Conservation (phyloP, 2,888 invertebrate genomes). For the Melolontha melolontha region DNA sequence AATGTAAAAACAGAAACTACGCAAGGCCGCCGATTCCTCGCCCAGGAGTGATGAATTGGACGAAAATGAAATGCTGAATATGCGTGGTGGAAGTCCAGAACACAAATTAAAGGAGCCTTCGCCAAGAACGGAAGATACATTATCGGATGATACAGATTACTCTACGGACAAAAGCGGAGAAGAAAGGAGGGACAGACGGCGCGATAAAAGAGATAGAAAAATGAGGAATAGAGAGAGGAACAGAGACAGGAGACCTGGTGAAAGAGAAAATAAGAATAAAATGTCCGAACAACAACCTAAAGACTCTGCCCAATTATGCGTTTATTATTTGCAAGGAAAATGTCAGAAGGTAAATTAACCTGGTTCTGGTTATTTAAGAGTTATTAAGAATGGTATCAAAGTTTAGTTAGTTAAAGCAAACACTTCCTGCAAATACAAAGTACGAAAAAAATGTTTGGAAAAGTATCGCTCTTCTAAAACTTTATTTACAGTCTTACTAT, state of each 20-base stretch:
- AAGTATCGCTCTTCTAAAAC: slow-evolving; percentile 9
- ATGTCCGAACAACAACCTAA: slow-evolving; percentile 67
- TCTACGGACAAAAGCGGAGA: slow-evolving; percentile 40
- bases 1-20: slow-evolving; percentile 66
- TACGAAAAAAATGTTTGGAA: not conserved
- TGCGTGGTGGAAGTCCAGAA: slow-evolving; percentile 81
- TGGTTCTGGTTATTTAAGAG: slow-evolving; percentile 14
- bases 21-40: slow-evolving; percentile 63
- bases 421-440: not conserved
- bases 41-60: slow-evolving; percentile 71
- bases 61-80: slow-evolving; percentile 84
- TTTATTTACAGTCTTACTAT: slow-evolving; percentile 29
- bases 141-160: slow-evolving; percentile 28
- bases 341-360: slow-evolving; percentile 74
- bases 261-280: slow-evolving; percentile 47
- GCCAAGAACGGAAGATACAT: slow-evolving; percentile 46
- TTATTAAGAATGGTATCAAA: too few species aligned
- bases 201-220: slow-evolving; percentile 45
- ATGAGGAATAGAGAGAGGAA: slow-evolving; percentile 19
- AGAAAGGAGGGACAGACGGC: slow-evolving; percentile 43
- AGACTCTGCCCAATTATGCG: slow-evolving; percentile 80
- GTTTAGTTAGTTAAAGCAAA: too few species aligned
- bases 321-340: slow-evolving; percentile 90
- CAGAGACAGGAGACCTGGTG: slow-evolving; percentile 41
- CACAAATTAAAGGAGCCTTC: slow-evolving; percentile 26